Evolutionary conservation across 2,797 vertebrate species (phyloP).

Genomic region (Sylvia borin): DNA sequence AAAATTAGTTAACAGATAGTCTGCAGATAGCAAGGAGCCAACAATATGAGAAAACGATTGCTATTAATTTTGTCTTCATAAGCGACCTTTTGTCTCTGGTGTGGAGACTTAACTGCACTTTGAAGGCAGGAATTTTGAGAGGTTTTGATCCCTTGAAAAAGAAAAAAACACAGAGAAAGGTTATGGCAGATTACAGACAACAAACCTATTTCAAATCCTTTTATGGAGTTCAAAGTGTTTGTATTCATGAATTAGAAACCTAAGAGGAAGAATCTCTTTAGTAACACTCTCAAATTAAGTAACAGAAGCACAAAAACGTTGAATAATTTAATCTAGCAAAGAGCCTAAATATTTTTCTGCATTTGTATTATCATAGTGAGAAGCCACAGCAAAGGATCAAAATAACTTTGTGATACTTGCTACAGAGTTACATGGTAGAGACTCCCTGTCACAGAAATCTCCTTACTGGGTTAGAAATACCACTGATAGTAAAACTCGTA

Average conservation of each 20-base stretch:
- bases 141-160: not conserved
- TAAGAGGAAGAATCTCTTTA: not conserved
- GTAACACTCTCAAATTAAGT: not conserved
- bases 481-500: not conserved
- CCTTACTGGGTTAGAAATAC: not conserved
- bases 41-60: not conserved
- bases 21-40: not conserved
- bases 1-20: not conserved
- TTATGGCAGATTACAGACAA: not conserved
- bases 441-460: not conserved
- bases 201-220: conserved; percentile 12
- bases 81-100: not conserved
- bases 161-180: not conserved
- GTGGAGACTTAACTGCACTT: not conserved
- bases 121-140: not conserved
- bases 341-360: not conserved
- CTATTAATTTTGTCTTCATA: not conserved
- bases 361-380: not conserved
- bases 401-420: not conserved
- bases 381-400: not conserved
- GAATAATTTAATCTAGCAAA: not conserved
- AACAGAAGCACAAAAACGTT: not conserved
- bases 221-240: not conserved
- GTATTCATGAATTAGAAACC: not conserved
- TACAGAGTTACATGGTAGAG: not conserved